Base-by-base conservation (phyloP, 2,797 vertebrate species). In the Euthynnus affinis region DNA sequence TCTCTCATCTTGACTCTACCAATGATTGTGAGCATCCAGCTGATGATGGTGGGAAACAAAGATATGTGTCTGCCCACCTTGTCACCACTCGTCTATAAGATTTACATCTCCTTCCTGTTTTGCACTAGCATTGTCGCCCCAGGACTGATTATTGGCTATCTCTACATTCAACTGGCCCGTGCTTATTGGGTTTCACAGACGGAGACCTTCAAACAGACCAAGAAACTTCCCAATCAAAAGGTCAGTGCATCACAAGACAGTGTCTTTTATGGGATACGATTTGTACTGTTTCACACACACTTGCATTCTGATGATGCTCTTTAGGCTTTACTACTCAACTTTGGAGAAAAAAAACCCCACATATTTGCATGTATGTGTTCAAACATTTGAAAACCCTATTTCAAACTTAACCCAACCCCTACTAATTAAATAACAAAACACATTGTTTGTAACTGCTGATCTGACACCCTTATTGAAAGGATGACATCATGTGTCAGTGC, bases 141-240 rank as follows among this genome's bases (percentile, higher is more conserved):
- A 0, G 97, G 97, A 15, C 90, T 98, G 55, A 92, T 98, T 80
- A 98, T 98, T 1, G 97, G 97, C 14, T 98, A 96, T 85, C 96
- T 98, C 22, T 98, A 98, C 79, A 96, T 96, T 69, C 93, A 96
- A 76, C 88, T 98, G 10, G 97, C 97, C 0, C 94, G 92, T 64
- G 96, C 97, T 1, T 98, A 98, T 68, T 98, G 97, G 97, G 86
- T 97, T 81, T 97, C 97, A 0, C 97, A 98, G 92, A 97, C 96
- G 0, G 95, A 96, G 5, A 96, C 96, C 56, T 96, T 97, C 93
- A 97, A 97, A 82, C 96, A 96, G 87, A 97, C 96, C 72, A 97
- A 97, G 82, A 90, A 96, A 81, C 92, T 97, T 25, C 97, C 97
- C 0, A 98, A 98, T 73, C 96, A 98, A 84, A 98, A 98, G 93